Base-by-base conservation (phyloP, 2,888 invertebrate species). In the Antitype chi region DNA sequence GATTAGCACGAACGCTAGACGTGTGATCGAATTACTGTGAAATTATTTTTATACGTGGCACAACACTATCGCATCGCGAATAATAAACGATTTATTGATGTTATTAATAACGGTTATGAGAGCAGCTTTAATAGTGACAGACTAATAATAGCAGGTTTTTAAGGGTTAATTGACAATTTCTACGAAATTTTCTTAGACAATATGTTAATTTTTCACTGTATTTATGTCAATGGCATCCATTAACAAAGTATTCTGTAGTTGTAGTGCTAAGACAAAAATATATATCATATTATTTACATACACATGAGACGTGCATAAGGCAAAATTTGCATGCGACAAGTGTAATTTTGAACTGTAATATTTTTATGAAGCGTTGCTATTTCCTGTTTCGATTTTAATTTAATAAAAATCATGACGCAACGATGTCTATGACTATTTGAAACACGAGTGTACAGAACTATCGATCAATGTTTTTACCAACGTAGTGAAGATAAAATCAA, bases 401-500 rank as follows among this genome's bases (percentile, higher is more conserved):
- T 59, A 75, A 73, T 69, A 73, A 76, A 79, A 85, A 82, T 78
- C 77, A 75, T 83, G 80, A 80, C 76, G 79, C 73, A 71, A 70
- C 70, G 78, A 72, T 84, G 82, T 82, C 82, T 87, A 86, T 88
- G 86, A 89, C 88, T 85, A 89, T 81, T 87, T 89, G 74, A 82
- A 88, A 88, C 85, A 78, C 59, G 75, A 90, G 85, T 90, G 88
- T 89, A 86, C 70, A 89, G 88, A 88, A 90, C 87, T 90, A 91
- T 91, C 87, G 90, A 91, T 90, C 89, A 91, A 86, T 88, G 87
- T 90, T 89, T 89, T 89, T 88, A 87, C 85, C 80, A 86, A 82
- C 88, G 84, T 67, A 82, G 60, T 76, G 69, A 81, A 87, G 93
- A 93, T 93, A 93, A 89, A 80, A 92, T 92, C 92, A 88, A 89